Base-by-base conservation (phyloP, 2,113 vertebrate species). In the Turdus rufiventris region DNA sequence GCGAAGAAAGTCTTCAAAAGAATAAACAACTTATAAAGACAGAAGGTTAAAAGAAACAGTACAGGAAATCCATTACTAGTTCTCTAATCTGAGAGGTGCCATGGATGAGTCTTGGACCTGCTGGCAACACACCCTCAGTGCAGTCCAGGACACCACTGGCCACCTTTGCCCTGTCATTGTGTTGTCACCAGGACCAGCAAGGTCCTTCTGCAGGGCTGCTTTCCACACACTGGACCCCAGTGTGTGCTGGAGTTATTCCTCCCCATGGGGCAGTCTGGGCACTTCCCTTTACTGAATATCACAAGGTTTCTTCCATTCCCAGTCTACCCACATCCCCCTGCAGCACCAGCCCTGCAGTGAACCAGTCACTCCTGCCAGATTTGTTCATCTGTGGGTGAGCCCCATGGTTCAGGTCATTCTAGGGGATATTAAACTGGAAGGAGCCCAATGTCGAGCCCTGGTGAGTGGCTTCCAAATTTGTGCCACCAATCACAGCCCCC, bases 111-210 rank as follows among this genome's bases (percentile, higher is more conserved):
- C 26, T 38, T 23, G 2, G 4, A 24, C 14, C 50, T 83, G 54
- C 54, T 68, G 66, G 15, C 71, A 31, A 0, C 2, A 1, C 8
- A 17, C 9, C 24, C 5, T 1, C 38, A 11, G 13, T 5, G 45
- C 73, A 70, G 56, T 5, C 33, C 72, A 29, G 77, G 48, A 12
- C 47, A 21, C 60, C 38, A 13, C 4, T 38, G 77, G 33, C 18
- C 42, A 18, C 71, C 31, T 53, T 12, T 53, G 61, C 9, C 45
- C 19, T 36, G n/a, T 19, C 21, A 1, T 24, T 10, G 42, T 34
- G 34, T 3, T 34, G 60, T 34, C 60, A 36, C 38, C 58, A 25
- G 13, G 31, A 25, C n/a, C 65, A 54, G 36, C 65, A 42, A 23
- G 18, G 21, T 72, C 38, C 65, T 58, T 18, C 63, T 34, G 38